Conservation (phyloP, 2,113 vertebrate genomes). For the Apteryx owenii region DNA sequence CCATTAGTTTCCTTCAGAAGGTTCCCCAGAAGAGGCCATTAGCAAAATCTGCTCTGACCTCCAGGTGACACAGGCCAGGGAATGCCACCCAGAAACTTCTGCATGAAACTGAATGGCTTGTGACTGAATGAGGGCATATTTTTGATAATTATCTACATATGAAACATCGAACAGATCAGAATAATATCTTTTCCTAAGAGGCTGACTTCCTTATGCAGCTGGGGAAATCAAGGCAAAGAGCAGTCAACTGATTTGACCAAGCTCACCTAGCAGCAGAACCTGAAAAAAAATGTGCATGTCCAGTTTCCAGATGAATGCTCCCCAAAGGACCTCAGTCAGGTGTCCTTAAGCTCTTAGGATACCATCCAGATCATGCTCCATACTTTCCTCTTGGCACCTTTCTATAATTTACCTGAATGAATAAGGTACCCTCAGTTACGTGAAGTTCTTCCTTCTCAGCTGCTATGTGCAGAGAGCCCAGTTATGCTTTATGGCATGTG, state of each 20-base stretch:
- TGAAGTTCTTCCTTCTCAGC: neutral
- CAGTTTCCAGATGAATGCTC: neutral
- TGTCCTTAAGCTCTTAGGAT: neutral
- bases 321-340: neutral
- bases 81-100: neutral
- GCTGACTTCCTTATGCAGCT: neutral
- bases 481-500: neutral
- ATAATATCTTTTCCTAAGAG: neutral
- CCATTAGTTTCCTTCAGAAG: neutral
- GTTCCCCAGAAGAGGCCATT: neutral
- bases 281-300: neutral
- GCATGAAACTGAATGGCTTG: neutral
- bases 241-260: neutral
- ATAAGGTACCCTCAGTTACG: fast-evolving
- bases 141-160: neutral
- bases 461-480: neutral
- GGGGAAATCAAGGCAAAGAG: neutral
- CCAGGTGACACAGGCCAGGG: neutral
- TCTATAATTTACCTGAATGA: neutral
- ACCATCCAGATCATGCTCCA: neutral
- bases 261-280: neutral
- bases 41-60: neutral
- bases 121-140: neutral
- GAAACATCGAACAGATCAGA: neutral
- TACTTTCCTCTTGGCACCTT: neutral